Conservation (phyloP, 2,888 invertebrate species). For the Andrena hattorfiana region DNA sequence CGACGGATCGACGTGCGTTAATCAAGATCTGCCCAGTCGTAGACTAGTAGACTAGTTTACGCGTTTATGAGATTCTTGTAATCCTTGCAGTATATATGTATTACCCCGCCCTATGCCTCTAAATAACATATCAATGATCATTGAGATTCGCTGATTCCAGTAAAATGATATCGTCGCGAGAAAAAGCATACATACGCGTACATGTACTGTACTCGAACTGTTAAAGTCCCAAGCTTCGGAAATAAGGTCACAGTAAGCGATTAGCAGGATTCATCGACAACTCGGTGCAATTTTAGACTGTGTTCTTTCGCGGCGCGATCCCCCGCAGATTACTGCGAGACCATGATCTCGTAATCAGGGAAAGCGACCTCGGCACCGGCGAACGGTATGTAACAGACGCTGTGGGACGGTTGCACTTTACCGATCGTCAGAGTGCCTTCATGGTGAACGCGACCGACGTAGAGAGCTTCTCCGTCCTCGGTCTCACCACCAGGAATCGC, state of each 20-base stretch:
- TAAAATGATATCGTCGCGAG: neutral
- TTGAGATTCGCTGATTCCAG: conserved; percentile 5
- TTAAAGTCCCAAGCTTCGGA: neutral
- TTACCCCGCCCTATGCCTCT: neutral
- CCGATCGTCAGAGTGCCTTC: conserved; percentile 92
- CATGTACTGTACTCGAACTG: neutral
- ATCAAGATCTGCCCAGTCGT: conserved; percentile 15
- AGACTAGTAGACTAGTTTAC: conserved; percentile 63
- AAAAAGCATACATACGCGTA: neutral
- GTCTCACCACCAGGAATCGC: conserved; percentile 90
- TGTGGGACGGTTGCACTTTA: conserved; percentile 94
- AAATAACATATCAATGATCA: conserved; percentile 13
- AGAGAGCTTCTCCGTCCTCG: conserved; percentile 92
- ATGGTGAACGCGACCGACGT: conserved; percentile 91
- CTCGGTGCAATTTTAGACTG: conserved; percentile 33
- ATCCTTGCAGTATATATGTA: neutral
- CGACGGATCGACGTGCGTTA: conserved; percentile 52
- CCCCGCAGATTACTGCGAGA: conserved; percentile 81
- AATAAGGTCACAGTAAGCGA: conserved; percentile 8
- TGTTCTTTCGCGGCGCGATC: conserved; percentile 13
- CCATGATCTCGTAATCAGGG: conserved; percentile 93
- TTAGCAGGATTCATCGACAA: conserved; percentile 48
- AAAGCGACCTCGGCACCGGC: conserved; percentile 92
- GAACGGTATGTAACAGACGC: conserved; percentile 93
- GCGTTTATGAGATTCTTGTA: conserved; percentile 61